A percentile compares a stretch with the other conserved stretches of the same genome.
phyloP scores from a whole-genome alignment of 2,888 invertebrate genomes.

The Lithophane socia region DNA sequence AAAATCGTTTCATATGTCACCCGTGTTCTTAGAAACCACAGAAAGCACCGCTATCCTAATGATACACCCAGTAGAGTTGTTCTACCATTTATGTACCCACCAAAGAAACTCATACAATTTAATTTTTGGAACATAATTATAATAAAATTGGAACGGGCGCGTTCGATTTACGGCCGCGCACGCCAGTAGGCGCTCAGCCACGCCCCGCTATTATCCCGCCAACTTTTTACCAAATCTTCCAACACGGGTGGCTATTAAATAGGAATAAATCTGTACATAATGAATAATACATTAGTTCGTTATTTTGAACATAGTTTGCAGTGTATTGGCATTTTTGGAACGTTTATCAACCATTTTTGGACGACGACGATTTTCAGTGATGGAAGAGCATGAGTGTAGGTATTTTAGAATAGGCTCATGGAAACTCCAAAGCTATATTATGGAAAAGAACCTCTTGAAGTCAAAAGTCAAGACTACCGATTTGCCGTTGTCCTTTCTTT shows the following conservation, averaged over 20 bases:
- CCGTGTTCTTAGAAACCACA: too few species aligned
- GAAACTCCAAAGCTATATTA: background rate
- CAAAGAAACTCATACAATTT: constrained; percentile 43
- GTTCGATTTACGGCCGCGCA: constrained; percentile 73
- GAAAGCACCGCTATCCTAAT: background rate
- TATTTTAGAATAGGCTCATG: background rate
- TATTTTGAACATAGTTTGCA: constrained; percentile 15
- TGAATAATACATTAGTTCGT: constrained; percentile 48
- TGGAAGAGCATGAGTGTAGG: background rate
- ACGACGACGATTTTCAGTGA: background rate
- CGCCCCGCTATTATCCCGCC: constrained; percentile 77
- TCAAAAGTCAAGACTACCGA: background rate
- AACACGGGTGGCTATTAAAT: constrained; percentile 62
- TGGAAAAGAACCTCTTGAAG: background rate
- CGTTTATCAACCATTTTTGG: background rate
- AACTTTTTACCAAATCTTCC: constrained; percentile 64
- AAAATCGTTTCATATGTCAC: too few species aligned
- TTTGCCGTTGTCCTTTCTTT: too few species aligned
- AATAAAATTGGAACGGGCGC: constrained; percentile 68
- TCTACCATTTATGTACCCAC: background rate
- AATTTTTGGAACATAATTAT: constrained; percentile 68
- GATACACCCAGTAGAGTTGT: background rate
- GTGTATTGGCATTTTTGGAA: constrained; percentile 14
- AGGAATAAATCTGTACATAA: constrained; percentile 59
- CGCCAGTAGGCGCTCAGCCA: constrained; percentile 75